Percentiles rank a stretch among this genome's conserved stretches.
These are phyloP conservation scores for Sericinus montela DNA, from an alignment of 2,888 invertebrate genomes.

Conservation along the genomic window DNA sequence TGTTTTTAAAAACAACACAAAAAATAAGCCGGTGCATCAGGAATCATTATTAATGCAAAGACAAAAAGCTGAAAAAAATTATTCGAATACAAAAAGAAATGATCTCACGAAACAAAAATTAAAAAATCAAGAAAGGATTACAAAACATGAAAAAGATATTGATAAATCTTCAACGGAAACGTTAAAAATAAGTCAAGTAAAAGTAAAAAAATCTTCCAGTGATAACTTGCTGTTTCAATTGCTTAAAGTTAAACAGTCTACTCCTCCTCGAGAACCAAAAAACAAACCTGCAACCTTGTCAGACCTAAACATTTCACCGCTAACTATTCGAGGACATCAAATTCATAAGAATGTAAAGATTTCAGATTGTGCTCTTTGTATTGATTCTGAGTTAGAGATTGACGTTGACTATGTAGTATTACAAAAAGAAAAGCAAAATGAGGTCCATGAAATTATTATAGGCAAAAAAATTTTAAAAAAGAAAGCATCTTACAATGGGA, in stretches of 20 bases:
- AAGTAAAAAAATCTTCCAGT: slow-evolving; percentile 28
- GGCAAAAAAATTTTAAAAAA: slow-evolving; percentile 44
- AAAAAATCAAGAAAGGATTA: slow-evolving; percentile 8
- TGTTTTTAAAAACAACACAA: no score
- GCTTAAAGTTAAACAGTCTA: slow-evolving; percentile 35
- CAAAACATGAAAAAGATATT: not conserved
- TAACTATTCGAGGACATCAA: slow-evolving; percentile 18
- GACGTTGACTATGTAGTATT: slow-evolving; percentile 29
- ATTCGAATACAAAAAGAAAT: slow-evolving; percentile 11
- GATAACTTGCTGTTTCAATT: slow-evolving; percentile 37
- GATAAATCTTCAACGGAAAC: not conserved
- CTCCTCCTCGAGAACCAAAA: slow-evolving; percentile 7
- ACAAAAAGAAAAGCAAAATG: slow-evolving; percentile 21
- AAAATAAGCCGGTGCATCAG: slow-evolving; percentile 13
- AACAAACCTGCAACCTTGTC: slow-evolving; percentile 19
- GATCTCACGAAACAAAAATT: slow-evolving; percentile 9
- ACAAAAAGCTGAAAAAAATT: slow-evolving; percentile 16
- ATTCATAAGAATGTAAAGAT: slow-evolving; percentile 26
- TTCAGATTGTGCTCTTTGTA: not conserved
- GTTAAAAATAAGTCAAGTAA: slow-evolving; percentile 33
- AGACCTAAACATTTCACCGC: slow-evolving; percentile 20
- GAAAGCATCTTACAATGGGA: slow-evolving; percentile 27
- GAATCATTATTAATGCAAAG: slow-evolving; percentile 12
- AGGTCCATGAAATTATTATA: slow-evolving; percentile 39
- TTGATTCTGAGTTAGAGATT: slow-evolving; percentile 38